These are phyloP conservation scores for Himalopsyche phryganea DNA, from an alignment of 1,140 invertebrate genomes.

Conservation along the genomic window DNA sequence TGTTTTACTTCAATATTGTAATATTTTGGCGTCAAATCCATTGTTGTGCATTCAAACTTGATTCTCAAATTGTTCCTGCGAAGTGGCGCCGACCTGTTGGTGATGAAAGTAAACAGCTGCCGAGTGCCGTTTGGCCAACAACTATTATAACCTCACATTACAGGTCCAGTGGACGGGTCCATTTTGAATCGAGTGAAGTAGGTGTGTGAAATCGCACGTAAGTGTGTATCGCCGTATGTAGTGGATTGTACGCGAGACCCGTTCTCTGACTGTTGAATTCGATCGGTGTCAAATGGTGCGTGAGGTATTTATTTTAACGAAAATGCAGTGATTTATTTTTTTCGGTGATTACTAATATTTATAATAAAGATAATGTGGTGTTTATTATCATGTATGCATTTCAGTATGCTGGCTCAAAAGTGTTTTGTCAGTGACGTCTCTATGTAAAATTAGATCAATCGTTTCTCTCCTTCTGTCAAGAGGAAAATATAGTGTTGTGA, in stretches of 20 bases:
- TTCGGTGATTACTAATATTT: constrained; percentile 12
- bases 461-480: constrained; percentile 26
- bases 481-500: constrained; percentile 22
- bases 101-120: constrained; percentile 12
- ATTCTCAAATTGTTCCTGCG: neutral
- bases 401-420: constrained; percentile 24
- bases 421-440: constrained; percentile 27
- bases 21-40: too few relatives aligned
- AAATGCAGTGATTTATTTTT: constrained; percentile 22
- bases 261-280: constrained; percentile 15
- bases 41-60: too few relatives aligned
- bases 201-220: constrained; percentile 24
- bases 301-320: constrained; percentile 8
- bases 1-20: too few relatives aligned
- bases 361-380: constrained; percentile 25
- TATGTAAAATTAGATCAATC: constrained; percentile 29
- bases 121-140: constrained; percentile 1
- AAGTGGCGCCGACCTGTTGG: constrained; percentile 23
- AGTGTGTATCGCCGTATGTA: constrained; percentile 16
- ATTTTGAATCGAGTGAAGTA: constrained; percentile 27
- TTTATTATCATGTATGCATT: constrained; percentile 22
- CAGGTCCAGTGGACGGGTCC: constrained; percentile 30
- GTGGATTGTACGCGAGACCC: constrained; percentile 11
- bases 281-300: constrained; percentile 23
- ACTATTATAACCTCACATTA: constrained; percentile 9